A percentile compares a stretch with the other conserved stretches of the same genome.
phyloP scores from a whole-genome alignment of 2,888 invertebrate species.

The Anthophora plumipes region DNA sequence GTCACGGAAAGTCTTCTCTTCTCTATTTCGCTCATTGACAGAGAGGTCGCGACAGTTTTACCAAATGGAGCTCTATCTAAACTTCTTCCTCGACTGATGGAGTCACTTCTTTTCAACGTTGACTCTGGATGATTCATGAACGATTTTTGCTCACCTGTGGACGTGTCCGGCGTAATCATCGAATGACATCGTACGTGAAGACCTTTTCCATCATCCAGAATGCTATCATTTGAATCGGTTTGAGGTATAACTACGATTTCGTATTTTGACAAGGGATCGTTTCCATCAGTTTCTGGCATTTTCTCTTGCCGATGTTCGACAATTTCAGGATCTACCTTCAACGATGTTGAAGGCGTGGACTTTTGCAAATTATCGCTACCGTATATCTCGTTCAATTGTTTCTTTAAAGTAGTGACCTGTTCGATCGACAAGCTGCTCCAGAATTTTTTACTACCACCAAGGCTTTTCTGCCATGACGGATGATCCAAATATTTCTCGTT shows the following conservation, averaged over 20 bases:
- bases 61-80: constrained; percentile 72
- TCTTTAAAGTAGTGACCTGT: constrained; percentile 92
- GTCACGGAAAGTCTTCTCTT: constrained; percentile 90
- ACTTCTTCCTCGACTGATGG: constrained; percentile 76
- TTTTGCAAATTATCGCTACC: constrained; percentile 86
- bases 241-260: constrained; percentile 80
- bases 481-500: constrained; percentile 84
- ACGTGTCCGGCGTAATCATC: constrained; percentile 75
- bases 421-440: constrained; percentile 94
- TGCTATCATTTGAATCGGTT: constrained; percentile 58
- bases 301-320: constrained; percentile 16
- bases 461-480: constrained; percentile 85
- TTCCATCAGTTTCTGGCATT: neutral
- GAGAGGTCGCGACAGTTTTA: constrained; percentile 44
- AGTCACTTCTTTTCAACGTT: constrained; percentile 74
- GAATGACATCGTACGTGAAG: constrained; percentile 83
- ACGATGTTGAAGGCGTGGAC: neutral
- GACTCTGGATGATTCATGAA: constrained; percentile 41
- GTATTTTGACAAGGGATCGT: constrained; percentile 62
- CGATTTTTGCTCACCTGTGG: constrained; percentile 16
- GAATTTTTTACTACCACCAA: constrained; percentile 90
- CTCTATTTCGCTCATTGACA: constrained; percentile 87
- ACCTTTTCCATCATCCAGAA: constrained; percentile 69
- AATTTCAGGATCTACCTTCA: neutral
- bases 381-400: constrained; percentile 93